Base-by-base conservation (phyloP, 2,113 vertebrate species). In the Calidris pugnax region DNA sequence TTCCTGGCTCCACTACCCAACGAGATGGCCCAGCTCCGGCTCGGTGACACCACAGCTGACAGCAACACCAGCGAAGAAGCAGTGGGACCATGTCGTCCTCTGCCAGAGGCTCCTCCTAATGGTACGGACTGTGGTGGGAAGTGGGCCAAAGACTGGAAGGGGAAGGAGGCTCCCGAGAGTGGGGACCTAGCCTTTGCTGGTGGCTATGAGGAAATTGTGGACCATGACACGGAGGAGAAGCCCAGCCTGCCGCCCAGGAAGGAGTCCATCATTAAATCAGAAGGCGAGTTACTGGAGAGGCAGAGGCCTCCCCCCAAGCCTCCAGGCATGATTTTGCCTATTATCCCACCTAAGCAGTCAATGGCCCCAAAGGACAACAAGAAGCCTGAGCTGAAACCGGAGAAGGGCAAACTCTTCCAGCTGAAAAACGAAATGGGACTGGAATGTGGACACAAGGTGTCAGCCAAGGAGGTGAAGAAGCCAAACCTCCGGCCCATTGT, bases 371-470 rank as follows among this genome's bases (percentile, higher is more conserved):
- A 99, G 91, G 98, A 98, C 6, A 96, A 97, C 77, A 99, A 98
- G 96, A 98, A 98, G 60, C 96, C 97, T 0, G 99, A 99, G 88
- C 71, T 98, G 69, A 99, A 98, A 96, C 97, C 98, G 2, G 99
- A 99, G n/a, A 99, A 99, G 76, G 98, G 96, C 96, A 99, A 99
- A 97, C 84, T 98, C 23, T 98, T 99, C 85, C 98, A 98, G 69
- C 98, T 99, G 85, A 99, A 98, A 62, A 99, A 99, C 0, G 99
- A 99, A 97, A 99, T 99, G 99, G 99, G 99, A 5, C 97, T 99
- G 62, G 99, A 99, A 95, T 99, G 99, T 33, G 99, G 99, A 56
- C 99, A 99, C 97, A 99, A 99, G 88, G 94, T 99, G 28, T 98
- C 98, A 6, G 99, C 98, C 96, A 99, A 99, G 94, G 99, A 99